A percentile compares a stretch with the other conserved stretches of the same genome.
Conservation (phyloP, 2,888 invertebrate species). For the Carpatolechia fugitivella region DNA sequence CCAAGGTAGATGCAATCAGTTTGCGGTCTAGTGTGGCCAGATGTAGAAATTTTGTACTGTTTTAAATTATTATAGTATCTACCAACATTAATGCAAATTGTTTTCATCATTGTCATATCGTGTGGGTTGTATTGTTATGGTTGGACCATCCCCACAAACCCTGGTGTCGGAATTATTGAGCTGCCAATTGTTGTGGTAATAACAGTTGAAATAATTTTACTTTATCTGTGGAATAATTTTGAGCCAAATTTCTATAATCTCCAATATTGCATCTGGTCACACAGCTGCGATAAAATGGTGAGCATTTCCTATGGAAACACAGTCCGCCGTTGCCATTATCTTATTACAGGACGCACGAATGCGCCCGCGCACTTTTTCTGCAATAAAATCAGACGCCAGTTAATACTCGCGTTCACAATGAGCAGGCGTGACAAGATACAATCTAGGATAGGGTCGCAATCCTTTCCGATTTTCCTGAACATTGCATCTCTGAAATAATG, state of each 20-base stretch:
- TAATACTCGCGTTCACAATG: slow-evolving; percentile 58
- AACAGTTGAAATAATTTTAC: too few relatives aligned
- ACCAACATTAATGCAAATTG: too few relatives aligned
- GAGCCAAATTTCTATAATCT: too few relatives aligned
- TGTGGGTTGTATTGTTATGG: too few relatives aligned
- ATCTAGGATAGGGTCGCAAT: slow-evolving; percentile 42
- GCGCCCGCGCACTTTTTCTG: slow-evolving; percentile 38
- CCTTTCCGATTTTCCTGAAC: neutral
- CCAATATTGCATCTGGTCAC: too few relatives aligned
- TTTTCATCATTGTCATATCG: too few relatives aligned
- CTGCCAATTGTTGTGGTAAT: too few relatives aligned
- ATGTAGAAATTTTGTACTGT: neutral
- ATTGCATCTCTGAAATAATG: too few relatives aligned
- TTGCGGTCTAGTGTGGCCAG: neutral
- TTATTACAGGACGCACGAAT: slow-evolving; percentile 54
- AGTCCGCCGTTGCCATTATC: slow-evolving; percentile 42
- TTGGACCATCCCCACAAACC: too few relatives aligned
- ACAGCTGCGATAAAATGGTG: slow-evolving; percentile 18
- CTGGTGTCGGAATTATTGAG: too few relatives aligned
- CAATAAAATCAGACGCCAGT: slow-evolving; percentile 52
- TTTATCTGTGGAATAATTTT: too few relatives aligned
- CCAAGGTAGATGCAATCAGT: slow-evolving; percentile 7
- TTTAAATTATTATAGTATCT: too few relatives aligned
- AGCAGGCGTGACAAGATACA: slow-evolving; percentile 73
- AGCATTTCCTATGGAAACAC: slow-evolving; percentile 33